phyloP scores from a whole-genome alignment of 2,113 vertebrate genomes.

The Anseranas semipalmata region DNA sequence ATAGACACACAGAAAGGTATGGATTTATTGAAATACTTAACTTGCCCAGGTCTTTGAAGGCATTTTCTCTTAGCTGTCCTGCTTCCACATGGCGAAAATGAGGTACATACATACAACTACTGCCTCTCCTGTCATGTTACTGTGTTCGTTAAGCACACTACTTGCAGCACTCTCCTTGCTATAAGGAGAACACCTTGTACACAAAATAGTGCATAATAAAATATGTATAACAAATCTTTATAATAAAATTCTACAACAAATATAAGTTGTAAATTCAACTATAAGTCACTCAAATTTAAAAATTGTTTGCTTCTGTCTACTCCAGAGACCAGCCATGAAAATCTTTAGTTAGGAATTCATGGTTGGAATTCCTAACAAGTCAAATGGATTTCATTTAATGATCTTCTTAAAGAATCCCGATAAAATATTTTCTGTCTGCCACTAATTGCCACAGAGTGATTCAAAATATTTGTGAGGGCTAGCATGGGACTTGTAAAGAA shows the following conservation, averaged over 20 bases:
- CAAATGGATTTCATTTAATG: not conserved
- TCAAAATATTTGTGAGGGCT: not conserved
- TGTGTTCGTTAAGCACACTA: not conserved
- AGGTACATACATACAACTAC: not conserved
- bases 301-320: not conserved
- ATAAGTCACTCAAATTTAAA: not conserved
- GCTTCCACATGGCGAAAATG: not conserved
- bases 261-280: not conserved
- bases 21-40: not conserved
- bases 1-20: not conserved
- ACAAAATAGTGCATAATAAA: not conserved
- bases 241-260: not conserved
- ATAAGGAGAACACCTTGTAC: not conserved
- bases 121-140: not conserved
- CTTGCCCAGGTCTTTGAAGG: not conserved
- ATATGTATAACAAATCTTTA: not conserved
- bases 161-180: not conserved
- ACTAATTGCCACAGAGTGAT: not conserved
- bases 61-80: not conserved
- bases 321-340: not conserved
- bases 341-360: not conserved
- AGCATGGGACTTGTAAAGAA: not conserved
- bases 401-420: not conserved
- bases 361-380: not conserved
- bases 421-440: not conserved